These are phyloP conservation scores for Neosilurus hyrtlii DNA, from an alignment of 2,797 vertebrate species.

Conservation along the genomic window DNA sequence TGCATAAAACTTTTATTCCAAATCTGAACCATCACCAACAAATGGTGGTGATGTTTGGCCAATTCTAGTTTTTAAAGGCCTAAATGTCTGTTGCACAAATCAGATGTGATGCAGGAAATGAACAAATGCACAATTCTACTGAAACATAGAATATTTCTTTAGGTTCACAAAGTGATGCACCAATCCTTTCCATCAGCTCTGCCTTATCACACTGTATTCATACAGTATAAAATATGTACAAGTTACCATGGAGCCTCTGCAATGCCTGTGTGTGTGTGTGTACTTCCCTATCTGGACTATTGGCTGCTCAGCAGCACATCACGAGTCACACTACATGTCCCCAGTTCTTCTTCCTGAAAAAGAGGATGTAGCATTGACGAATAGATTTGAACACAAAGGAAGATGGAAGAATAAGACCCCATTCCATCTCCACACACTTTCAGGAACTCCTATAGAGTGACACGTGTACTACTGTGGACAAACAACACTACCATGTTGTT, in stretches of 20 bases:
- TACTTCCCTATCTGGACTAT: not conserved
- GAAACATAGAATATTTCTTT: not conserved
- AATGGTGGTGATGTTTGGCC: not conserved
- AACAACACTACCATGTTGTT: not conserved
- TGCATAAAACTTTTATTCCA: not conserved
- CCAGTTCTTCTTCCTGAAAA: not conserved
- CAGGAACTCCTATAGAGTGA: not conserved
- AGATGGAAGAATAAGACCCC: not conserved
- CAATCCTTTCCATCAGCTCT: not conserved
- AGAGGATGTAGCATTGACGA: not conserved
- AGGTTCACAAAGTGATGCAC: not conserved
- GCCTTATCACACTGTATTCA: not conserved
- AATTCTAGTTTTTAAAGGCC: not conserved
- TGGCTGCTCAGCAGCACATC: not conserved
- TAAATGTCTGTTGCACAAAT: not conserved
- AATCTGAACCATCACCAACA: not conserved
- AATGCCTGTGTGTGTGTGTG: not conserved
- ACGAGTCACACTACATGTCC: not conserved
- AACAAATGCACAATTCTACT: not conserved
- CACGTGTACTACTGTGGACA: not conserved
- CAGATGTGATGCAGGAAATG: not conserved
- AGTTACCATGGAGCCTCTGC: not conserved
- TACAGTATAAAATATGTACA: not conserved
- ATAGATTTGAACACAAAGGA: not conserved
- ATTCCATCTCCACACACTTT: not conserved